Conservation (phyloP, 2,888 invertebrate genomes). For the Orthonychiurus folsomi region DNA sequence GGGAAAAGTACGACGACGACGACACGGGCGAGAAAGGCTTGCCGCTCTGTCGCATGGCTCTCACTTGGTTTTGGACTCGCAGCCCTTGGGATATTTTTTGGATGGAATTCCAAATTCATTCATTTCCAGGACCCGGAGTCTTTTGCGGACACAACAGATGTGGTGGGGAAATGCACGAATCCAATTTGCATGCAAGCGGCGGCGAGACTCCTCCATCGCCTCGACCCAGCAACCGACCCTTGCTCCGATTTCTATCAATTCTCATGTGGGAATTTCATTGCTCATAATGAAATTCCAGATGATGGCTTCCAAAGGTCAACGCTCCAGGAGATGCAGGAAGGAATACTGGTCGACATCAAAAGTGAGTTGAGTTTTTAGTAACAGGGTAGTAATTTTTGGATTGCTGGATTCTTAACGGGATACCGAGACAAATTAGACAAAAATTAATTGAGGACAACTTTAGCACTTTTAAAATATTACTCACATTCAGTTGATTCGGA, state of each 20-base stretch:
- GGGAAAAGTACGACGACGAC: not conserved
- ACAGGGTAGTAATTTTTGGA: too few relatives aligned
- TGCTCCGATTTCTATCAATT: slow-evolving; percentile 44
- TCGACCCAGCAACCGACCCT: slow-evolving; percentile 42
- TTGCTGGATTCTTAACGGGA: too few relatives aligned
- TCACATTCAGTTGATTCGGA: too few relatives aligned
- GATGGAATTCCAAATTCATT: slow-evolving; percentile 9
- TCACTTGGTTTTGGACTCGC: slow-evolving; percentile 15
- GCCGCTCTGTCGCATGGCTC: slow-evolving; percentile 20
- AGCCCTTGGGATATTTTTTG: slow-evolving; percentile 16
- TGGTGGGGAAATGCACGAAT: slow-evolving; percentile 31
- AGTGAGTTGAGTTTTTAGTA: too few relatives aligned
- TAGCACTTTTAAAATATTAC: too few relatives aligned
- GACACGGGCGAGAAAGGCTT: not conserved
- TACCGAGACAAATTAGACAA: too few relatives aligned
- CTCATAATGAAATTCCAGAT: slow-evolving; percentile 44
- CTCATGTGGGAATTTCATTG: slow-evolving; percentile 44
- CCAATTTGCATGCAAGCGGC: slow-evolving; percentile 42
- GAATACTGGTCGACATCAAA: slow-evolving; percentile 44
- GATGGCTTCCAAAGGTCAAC: slow-evolving; percentile 44
- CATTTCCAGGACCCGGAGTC: not conserved
- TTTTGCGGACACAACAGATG: not conserved
- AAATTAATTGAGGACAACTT: too few relatives aligned
- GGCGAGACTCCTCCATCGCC: slow-evolving; percentile 42
- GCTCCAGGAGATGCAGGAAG: slow-evolving; percentile 45